Base-by-base conservation (phyloP, 2,888 invertebrate genomes). In the Euclidia mi region DNA sequence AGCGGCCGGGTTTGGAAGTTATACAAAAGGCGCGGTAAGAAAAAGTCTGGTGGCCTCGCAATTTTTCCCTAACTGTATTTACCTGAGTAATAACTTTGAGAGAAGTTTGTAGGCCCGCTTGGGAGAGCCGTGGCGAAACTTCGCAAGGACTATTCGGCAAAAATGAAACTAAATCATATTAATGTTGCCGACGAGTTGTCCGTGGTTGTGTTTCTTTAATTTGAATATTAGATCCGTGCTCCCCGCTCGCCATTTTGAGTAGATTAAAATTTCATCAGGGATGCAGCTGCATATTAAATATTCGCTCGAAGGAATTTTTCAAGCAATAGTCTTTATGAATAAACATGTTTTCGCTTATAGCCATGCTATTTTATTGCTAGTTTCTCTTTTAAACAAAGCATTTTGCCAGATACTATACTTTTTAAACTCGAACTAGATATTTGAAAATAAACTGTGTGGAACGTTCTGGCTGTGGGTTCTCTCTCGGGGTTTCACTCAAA, bases 51-150 rank as follows among this genome's bases (percentile, higher is more conserved):
- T 41, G 76, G 72, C 67, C 56, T 64, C 77, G 77, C 76, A 79
- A 76, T 81, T 83, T 84, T 83, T 78, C 79, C 78, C 63, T 80
- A 85, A 86, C 83, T 85, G 77, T 85, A 85, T 87, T 87, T 88
- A 87, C 87, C 85, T 88, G 81, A 82, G 85, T 86, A 84, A 87
- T 85, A 88, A 87, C 87, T 87, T 84, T 53, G 66, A 47, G 58
- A 25, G 59, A 84, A 84, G 68, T 87, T 88, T 84, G 72, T 68
- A 71, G 72, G 59, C 67, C 75, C 65, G 75, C 58, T 64, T 67
- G 66, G 79, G 73, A 69, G 67, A 65, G 67, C 68, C 63, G 65
- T 55, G 58, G 71, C 50, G 53, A 69, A 82, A 84, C 74, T 87
- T 84, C 64, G 55, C 61, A 46, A 60, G 61, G 81, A 79, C 80